Percentiles rank a stretch among this genome's conserved stretches.
Conservation (phyloP, 2,888 invertebrate species). For the Hyalella azteca region DNA sequence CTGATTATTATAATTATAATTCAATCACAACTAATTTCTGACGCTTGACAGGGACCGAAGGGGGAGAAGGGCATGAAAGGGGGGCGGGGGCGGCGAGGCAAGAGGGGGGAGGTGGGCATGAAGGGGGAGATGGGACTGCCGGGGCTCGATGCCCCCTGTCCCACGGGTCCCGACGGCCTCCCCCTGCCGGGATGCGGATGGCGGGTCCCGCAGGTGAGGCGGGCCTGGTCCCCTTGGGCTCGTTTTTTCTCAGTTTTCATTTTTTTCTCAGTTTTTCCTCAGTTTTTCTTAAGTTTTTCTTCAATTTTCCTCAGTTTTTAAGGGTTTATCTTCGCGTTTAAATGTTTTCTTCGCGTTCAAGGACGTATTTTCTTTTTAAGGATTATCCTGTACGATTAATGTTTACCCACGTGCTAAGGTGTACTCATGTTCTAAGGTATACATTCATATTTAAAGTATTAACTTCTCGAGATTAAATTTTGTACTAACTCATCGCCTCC, state of each 20-base stretch:
- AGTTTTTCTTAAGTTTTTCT: neutral
- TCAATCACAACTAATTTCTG: too few relatives aligned
- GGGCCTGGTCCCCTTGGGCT: neutral
- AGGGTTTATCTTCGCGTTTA: neutral
- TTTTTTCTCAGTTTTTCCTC: neutral
- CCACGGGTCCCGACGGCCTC: conserved; percentile 91
- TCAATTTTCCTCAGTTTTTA: neutral
- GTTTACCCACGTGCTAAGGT: neutral
- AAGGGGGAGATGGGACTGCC: conserved; percentile 97
- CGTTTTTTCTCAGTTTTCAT: neutral
- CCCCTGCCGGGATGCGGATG: conserved; percentile 96
- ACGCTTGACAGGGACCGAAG: conserved; percentile 77
- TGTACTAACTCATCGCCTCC: too few relatives aligned
- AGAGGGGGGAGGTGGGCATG: conserved; percentile 89
- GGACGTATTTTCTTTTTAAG: neutral
- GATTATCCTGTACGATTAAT: neutral
- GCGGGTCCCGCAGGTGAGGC: conserved; percentile 71
- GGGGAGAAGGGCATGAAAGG: conserved; percentile 89
- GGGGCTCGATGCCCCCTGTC: conserved; percentile 98
- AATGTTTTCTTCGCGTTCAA: neutral
- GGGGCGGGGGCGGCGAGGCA: conserved; percentile 84
- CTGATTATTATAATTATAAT: too few relatives aligned
- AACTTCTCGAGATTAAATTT: too few relatives aligned
- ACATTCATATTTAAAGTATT: too few relatives aligned
- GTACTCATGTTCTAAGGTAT: too few relatives aligned